Percentiles rank a stretch among this genome's conserved stretches.
Evolutionary conservation across 2,888 invertebrate genomes (phyloP).

Genomic region (Andrena chrysosceles): DNA sequence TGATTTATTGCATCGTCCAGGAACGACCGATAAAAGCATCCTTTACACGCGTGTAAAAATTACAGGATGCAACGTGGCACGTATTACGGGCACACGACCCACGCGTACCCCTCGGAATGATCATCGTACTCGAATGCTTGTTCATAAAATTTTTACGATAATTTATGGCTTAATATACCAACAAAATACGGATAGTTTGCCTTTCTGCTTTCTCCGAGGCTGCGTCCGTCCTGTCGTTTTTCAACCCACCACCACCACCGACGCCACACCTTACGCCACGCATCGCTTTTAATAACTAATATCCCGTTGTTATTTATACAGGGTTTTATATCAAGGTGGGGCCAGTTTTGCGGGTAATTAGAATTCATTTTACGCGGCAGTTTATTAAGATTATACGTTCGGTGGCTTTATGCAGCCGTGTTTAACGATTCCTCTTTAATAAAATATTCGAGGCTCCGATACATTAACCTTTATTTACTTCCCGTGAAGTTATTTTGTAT

Average conservation of each 20-base stretch:
- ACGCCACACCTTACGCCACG: not conserved
- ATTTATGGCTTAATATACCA: conserved; percentile 58
- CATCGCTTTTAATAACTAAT: conserved; percentile 18
- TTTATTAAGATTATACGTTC: conserved; percentile 25
- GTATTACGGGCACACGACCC: conserved; percentile 59
- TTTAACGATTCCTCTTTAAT: not conserved
- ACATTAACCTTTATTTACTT: conserved; percentile 13
- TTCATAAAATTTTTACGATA: conserved; percentile 60
- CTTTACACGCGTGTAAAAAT: conserved; percentile 52
- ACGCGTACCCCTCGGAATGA: conserved; percentile 43
- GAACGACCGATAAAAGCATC: conserved; percentile 56
- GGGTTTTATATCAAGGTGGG: not conserved
- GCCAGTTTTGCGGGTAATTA: not conserved
- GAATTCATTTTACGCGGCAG: conserved; percentile 3
- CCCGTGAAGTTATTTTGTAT: not conserved
- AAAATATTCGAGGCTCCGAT: not conserved
- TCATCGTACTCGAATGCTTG: conserved; percentile 47
- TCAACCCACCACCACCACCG: not conserved
- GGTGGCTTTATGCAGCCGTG: not conserved
- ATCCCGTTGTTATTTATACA: conserved; percentile 11
- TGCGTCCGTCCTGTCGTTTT: not conserved
- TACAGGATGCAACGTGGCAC: conserved; percentile 40
- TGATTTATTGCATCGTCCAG: conserved; percentile 55
- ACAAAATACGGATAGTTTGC: conserved; percentile 40
- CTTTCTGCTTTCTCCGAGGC: conserved; percentile 26